Evolutionary conservation across 2,113 vertebrate genomes (phyloP), one percentile per base, ranked within the genome.

Genomic region (Peromyscus maniculatus): DNA sequence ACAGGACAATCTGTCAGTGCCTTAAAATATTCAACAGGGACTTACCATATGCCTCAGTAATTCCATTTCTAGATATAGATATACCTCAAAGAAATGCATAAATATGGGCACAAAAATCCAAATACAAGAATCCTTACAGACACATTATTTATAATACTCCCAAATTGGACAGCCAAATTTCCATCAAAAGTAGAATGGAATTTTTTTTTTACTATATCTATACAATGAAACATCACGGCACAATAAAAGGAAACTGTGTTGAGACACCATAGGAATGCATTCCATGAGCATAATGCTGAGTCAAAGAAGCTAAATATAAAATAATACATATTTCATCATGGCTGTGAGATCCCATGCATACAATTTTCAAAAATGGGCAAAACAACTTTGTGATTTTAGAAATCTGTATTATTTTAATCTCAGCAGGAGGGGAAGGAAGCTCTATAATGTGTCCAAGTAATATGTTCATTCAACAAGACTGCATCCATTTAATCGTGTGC

Each of bases 141-240:
- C 12, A 49, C 71, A 93, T 84, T 89, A 92, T 83, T 57, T 88
- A 59, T n/a, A 89, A 46, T 93, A 69, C 39, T 39, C 33, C 71
- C 5, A 84, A 90, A 93, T 21, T 86, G 62, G 62, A 86, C 55
- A 69, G 62, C 75, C 82, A 87, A 57, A 74, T 57, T 55, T 91
- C 43, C 72, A 96, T 46, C 57, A 96, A 96, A 11, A 72, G n/a
- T 28, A 62, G 28, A 94, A 74, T 87, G 92, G 92, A 77, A 74
- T 78, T 83, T 16, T 24, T 31, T 72, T 93, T 75, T 69, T 31
- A 64, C 21, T 87, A 16, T 93, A 66, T 64, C 64, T 66, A 87
- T 87, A 69, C 62, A 91, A 43, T 80, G 21, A 87, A 93, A 28
- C 64, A 31, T 36, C 36, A 87, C 2, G 74, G 46, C 67, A 87